These are phyloP conservation scores for Etia nguti DNA, from an alignment of 2,113 vertebrate species.

Conservation along the genomic window DNA sequence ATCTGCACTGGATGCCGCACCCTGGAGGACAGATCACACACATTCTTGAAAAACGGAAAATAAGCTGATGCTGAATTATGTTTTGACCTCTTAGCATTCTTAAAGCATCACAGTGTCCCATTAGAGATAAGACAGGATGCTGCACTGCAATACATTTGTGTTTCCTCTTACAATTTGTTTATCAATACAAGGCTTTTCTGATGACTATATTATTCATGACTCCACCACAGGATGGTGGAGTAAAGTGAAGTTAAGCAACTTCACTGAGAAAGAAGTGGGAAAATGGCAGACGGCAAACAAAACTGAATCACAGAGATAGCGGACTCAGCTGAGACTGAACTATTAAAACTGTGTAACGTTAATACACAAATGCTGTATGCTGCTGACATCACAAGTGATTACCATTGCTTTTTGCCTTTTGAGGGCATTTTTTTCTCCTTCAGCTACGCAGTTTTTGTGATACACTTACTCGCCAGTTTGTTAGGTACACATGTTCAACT, in stretches of 20 bases:
- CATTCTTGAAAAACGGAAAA: neutral
- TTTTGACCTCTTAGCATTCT: neutral
- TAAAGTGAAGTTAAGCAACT: neutral
- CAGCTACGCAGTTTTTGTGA: neutral
- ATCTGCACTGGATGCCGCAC: slow-evolving; percentile 32
- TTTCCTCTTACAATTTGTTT: neutral
- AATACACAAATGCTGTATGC: neutral
- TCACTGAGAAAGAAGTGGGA: neutral
- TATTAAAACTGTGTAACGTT: neutral
- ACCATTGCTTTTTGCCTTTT: neutral
- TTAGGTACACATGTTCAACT: neutral
- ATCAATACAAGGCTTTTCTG: neutral
- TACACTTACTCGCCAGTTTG: neutral
- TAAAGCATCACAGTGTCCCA: neutral
- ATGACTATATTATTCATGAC: neutral
- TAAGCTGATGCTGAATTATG: neutral
- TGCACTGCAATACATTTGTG: neutral
- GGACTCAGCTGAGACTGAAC: neutral
- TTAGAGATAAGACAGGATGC: neutral
- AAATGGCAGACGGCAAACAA: neutral
- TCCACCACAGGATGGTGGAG: neutral
- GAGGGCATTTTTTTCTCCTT: neutral
- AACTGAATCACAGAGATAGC: neutral
- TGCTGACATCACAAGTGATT: neutral
- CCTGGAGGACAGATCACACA: slow-evolving; percentile 22